A percentile compares a stretch with the other conserved stretches of the same genome.
These are phyloP conservation scores for Phoeniculus purpureus DNA, from an alignment of 2,797 vertebrate species.

Conservation along the genomic window DNA sequence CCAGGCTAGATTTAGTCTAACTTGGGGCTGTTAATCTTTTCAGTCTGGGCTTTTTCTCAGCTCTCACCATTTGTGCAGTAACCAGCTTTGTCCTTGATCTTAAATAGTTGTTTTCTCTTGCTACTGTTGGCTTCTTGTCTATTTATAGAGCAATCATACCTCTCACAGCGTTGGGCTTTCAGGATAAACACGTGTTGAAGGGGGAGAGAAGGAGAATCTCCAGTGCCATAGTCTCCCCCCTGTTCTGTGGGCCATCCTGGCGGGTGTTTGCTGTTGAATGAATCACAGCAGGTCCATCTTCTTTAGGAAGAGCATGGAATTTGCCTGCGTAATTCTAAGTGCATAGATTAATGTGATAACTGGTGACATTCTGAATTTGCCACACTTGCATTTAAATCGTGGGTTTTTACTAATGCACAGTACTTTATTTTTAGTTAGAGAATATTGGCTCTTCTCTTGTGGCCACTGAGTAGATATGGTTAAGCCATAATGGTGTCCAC, in stretches of 20 bases:
- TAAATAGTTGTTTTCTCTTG: conserved; percentile 60
- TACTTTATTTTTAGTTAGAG: not conserved
- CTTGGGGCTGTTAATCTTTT: not conserved
- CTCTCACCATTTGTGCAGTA: not conserved
- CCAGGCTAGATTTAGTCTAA: not conserved
- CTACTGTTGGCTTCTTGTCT: conserved; percentile 59
- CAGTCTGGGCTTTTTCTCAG: conserved; percentile 10
- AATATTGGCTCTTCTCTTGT: not conserved
- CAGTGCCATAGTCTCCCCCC: not conserved
- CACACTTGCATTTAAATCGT: not conserved
- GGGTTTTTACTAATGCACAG: not conserved
- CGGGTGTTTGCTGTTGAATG: not conserved
- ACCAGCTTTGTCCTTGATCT: conserved; percentile 65
- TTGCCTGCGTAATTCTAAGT: not conserved
- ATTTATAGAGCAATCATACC: conserved; percentile 60
- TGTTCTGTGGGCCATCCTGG: not conserved
- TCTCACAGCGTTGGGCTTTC: conserved; percentile 49
- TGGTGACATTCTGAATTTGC: not conserved
- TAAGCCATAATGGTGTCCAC: not conserved
- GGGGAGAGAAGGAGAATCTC: not conserved
- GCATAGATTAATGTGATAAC: not conserved
- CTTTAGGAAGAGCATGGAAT: not conserved
- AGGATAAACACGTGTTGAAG: conserved; percentile 4
- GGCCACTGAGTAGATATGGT: not conserved
- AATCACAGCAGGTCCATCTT: not conserved